phyloP scores from a whole-genome alignment of 2,888 invertebrate genomes.

The Synergus gifuensis region DNA sequence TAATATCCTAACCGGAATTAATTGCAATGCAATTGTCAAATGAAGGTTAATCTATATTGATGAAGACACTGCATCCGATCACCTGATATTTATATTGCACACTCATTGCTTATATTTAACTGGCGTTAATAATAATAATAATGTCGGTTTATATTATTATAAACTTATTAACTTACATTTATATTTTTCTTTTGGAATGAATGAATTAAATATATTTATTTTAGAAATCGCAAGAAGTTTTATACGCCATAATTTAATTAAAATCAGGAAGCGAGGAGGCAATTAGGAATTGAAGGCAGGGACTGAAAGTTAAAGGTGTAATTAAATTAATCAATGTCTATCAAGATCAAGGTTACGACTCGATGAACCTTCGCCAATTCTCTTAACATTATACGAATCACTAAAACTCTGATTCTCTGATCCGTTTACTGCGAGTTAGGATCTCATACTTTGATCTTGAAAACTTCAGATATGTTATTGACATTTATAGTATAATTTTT shows the following conservation, averaged over 20 bases:
- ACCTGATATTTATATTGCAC: not conserved
- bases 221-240: no score
- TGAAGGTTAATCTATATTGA: constrained; percentile 19
- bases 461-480: not conserved
- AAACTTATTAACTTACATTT: no score
- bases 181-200: no score
- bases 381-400: constrained; percentile 13
- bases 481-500: not conserved
- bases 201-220: no score
- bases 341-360: constrained; percentile 35
- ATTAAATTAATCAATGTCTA: constrained; percentile 44
- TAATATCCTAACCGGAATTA: constrained; percentile 15
- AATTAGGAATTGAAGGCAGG: not conserved
- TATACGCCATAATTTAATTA: not conserved
- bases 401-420: not conserved
- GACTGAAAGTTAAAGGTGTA: constrained; percentile 38
- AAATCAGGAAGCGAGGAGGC: not conserved
- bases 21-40: constrained; percentile 11
- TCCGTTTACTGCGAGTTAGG: not conserved
- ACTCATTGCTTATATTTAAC: not conserved
- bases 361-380: constrained; percentile 28
- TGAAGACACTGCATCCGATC: not conserved
- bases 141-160: no score
- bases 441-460: not conserved
- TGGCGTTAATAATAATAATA: no score